These are phyloP conservation scores for Ophiodon elongatus DNA, from an alignment of 2,113 vertebrate species.

Conservation along the genomic window DNA sequence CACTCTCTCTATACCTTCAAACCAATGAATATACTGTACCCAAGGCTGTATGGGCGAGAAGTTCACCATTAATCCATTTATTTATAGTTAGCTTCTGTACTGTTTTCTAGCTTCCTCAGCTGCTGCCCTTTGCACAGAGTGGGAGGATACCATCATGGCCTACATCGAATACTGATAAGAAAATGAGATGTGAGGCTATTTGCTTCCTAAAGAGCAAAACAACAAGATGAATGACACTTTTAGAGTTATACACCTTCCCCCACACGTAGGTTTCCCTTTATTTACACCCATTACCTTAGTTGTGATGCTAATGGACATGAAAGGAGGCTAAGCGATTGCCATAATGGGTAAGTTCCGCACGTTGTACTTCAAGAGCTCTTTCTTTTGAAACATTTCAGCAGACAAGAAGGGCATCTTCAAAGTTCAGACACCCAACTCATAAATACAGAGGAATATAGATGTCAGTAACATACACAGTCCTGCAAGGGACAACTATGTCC, in stretches of 20 bases:
- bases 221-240: not conserved
- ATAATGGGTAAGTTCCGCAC: not conserved
- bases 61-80: constrained; percentile 30
- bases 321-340: not conserved
- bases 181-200: not conserved
- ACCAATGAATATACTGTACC: constrained; percentile 43
- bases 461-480: constrained; percentile 35
- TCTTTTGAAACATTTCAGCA: constrained; percentile 24
- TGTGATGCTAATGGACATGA: not conserved
- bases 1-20: constrained; percentile 42
- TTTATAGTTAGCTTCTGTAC: constrained; percentile 2
- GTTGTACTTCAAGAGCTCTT: not conserved
- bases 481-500: constrained; percentile 26
- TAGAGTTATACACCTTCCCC: not conserved
- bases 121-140: constrained; percentile 1
- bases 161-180: not conserved
- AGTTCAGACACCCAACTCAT: constrained; percentile 22
- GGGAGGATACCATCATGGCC: not conserved
- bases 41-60: constrained; percentile 13
- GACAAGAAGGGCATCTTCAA: not conserved
- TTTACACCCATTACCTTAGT: not conserved
- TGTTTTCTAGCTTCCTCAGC: not conserved
- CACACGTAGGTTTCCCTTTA: not conserved
- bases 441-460: constrained; percentile 40
- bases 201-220: constrained; percentile 8